phyloP scores from a whole-genome alignment of 2,797 vertebrate genomes.

The Xenops minutus region DNA sequence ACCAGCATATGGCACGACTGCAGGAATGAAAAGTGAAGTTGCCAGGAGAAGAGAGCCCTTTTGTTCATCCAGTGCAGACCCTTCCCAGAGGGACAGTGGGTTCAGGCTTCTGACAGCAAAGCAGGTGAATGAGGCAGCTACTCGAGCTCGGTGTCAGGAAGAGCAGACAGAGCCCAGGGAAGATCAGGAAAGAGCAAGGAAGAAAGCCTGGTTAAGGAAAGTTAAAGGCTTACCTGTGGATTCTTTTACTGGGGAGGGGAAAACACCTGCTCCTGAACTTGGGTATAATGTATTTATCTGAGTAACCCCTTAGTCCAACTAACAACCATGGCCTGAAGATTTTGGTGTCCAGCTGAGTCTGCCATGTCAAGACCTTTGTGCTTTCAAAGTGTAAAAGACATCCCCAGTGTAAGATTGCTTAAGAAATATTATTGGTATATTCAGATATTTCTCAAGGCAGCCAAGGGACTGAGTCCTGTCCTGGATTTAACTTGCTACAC shows the following conservation, averaged over 20 bases:
- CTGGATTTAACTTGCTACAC: background rate
- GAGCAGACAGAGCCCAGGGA: background rate
- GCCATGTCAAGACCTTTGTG: background rate
- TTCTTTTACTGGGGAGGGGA: constrained; percentile 63
- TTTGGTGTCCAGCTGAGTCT: background rate
- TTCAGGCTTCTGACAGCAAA: constrained; percentile 75
- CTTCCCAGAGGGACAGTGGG: constrained; percentile 27
- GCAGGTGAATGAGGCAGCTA: constrained; percentile 8
- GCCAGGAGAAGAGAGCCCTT: background rate
- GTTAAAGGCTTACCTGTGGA: constrained; percentile 65
- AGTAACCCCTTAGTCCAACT: background rate
- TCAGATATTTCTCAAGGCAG: background rate
- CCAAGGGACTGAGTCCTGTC: background rate
- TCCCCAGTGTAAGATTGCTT: background rate
- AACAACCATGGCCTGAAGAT: background rate
- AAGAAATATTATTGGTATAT: background rate
- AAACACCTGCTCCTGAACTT: constrained; percentile 73
- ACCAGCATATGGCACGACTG: background rate
- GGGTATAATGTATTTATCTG: constrained; percentile 71
- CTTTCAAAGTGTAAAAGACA: background rate
- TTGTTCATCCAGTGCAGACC: background rate
- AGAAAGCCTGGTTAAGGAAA: constrained; percentile 72
- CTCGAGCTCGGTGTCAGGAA: constrained; percentile 17
- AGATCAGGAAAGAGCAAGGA: constrained; percentile 41
- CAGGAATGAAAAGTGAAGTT: background rate